Evolutionary conservation across 1,140 invertebrate genomes (phyloP), one percentile per base, ranked within the genome.

Genomic region (Hermatobates lingyangjiaoensis): DNA sequence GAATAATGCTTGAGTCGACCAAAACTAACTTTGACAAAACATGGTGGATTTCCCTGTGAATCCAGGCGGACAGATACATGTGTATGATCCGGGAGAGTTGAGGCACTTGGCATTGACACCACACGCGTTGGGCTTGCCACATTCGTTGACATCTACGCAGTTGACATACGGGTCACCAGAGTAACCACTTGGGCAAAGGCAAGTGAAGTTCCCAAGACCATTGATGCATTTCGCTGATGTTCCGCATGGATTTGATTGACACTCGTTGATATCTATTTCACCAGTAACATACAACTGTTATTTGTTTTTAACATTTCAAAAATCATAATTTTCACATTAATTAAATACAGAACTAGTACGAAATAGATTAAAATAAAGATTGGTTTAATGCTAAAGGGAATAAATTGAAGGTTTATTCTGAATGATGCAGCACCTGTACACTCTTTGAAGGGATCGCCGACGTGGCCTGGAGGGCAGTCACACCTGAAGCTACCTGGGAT

Each of bases 11-110:
- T n/a, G 39, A 18, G 39, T 40, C 26, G 15, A 23, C 23, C 58
- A 42, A 66, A 69, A 79, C 77, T 85, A 77, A 86, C 85, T 87
- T 71, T 85, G 77, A 69, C 79, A 81, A 61, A 76, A 70, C 23
- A 71, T 71, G 57, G 74, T 68, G 54, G 77, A 75, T 63, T 80
- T 75, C 54, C 73, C 72, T 23, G 64, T 60, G 58, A 70, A 73
- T 38, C 74, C 83, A 55, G 70, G 65, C 12, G 77, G 79, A 68
- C 83, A 87, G 59, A 75, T 66, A 67, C 83, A 87, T 58, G 75
- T 73, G 68, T 74, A 83, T 52, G 79, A 79, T 53, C 82, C 82
- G 56, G 75, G 74, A 52, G 76, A 73, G 70, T 86, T 86, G 66
- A 77, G 70, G 68, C 83, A 86, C 63, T 77, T 71, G 54, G 81